Conservation (phyloP, 1,140 invertebrate genomes). For the Heliconius nattereri region DNA sequence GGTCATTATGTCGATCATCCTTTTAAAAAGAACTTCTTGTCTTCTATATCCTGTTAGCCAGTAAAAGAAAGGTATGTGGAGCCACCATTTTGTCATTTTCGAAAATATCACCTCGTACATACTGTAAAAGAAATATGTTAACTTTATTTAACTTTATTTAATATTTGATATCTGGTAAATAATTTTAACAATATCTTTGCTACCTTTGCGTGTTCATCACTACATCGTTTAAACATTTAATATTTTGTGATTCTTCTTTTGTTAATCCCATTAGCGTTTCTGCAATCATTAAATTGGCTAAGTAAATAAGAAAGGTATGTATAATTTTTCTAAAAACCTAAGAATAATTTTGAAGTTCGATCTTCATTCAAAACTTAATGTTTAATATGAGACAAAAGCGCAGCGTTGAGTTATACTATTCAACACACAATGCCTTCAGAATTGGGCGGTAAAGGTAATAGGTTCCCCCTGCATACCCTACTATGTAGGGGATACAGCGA, state of each 20-base stretch:
- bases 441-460: too few species aligned
- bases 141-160: background rate
- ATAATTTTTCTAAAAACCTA: too few species aligned
- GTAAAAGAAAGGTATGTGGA: constrained; percentile 59
- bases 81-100: constrained; percentile 68
- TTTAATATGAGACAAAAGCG: too few species aligned
- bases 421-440: too few species aligned
- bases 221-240: constrained; percentile 51
- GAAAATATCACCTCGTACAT: constrained; percentile 56
- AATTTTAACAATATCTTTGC: background rate
- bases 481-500: too few species aligned
- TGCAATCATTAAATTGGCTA: constrained; percentile 44
- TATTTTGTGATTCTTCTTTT: constrained; percentile 53
- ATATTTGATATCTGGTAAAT: background rate
- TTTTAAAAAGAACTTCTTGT: constrained; percentile 40
- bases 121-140: constrained; percentile 42
- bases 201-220: constrained; percentile 55
- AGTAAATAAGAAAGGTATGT: background rate
- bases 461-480: too few species aligned
- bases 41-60: constrained; percentile 47
- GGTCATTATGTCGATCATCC: constrained; percentile 48
- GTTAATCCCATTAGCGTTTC: constrained; percentile 66
- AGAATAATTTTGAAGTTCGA: too few species aligned
- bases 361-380: too few species aligned
- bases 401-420: too few species aligned